Evolutionary conservation across 37 sponge, comb jelly and placozoan genomes (phyloP), one percentile per base, ranked within the genome.

Genomic region (Diacarnus erythraeanus): DNA sequence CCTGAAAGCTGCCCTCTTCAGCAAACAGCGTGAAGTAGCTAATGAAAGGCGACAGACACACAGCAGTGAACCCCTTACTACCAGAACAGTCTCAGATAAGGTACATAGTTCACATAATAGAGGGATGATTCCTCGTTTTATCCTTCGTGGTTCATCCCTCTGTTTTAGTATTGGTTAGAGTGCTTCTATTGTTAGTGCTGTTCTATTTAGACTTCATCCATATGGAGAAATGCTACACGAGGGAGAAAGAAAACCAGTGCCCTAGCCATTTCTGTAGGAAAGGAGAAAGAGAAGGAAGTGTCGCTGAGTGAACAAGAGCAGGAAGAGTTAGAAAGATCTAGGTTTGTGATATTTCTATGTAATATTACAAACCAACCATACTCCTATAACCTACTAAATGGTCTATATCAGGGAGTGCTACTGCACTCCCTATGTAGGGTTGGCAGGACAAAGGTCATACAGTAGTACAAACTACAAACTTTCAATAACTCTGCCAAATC

Each of bases 1-100:
- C 59, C 69, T 93, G 61, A 93, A 93, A 58, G 94, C 94, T 38
- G 90, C 84, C 12, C 72, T 93, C 44, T 93, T 63, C 36, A 72
- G 71, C 17, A 93, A 86, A 66, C 83, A 78, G 43, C 76, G 78
- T 59, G 84, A 89, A 68, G 70, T 60, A n/a, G 82, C 71, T 10
- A 75, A 69, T 21, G 68, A 64, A 57, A 72, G 35, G 38, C 39
- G 22, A 38, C 29, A 40, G 25, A 21, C 51, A 12, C 59, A 57
- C 38, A 30, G 44, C 21, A 23, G 5, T 35, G 71, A 42, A 38
- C 43, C 17, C 8, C 25, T 22, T 3, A 23, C 1, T n/a, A 65
- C 47, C 5, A 85, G 67, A 34, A 38, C 54, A 29, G 89, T 92
- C 1, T 92, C 93, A 31, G 93, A 92, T 6, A 92, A 87, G 78